phyloP scores from a whole-genome alignment of 2,113 vertebrate genomes.

The Microcebus griseorufus region DNA sequence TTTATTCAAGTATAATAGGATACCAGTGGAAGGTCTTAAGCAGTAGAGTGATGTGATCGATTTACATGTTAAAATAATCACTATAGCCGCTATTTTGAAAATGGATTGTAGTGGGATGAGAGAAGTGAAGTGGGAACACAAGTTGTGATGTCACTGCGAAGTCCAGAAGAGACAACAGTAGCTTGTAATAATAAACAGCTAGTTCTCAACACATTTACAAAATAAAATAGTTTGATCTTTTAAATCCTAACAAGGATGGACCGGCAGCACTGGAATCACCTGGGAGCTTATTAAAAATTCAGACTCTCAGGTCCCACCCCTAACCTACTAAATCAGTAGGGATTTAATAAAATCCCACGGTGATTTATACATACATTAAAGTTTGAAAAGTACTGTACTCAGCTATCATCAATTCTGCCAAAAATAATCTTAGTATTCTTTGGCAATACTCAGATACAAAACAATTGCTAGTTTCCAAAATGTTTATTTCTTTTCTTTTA shows the following conservation, averaged over 20 bases:
- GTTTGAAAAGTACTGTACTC: background rate
- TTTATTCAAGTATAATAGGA: background rate
- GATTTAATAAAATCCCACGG: background rate
- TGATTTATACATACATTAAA: background rate
- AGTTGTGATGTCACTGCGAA: background rate
- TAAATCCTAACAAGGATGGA: background rate
- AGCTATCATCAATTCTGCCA: background rate
- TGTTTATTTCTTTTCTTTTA: background rate
- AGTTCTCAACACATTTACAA: background rate
- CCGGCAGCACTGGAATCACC: background rate
- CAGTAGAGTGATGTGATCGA: background rate
- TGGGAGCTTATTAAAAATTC: background rate
- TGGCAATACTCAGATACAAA: background rate
- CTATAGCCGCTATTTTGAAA: background rate
- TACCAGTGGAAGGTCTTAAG: background rate
- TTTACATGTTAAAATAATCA: slow-evolving; percentile 5
- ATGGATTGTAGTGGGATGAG: background rate
- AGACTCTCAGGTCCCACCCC: background rate
- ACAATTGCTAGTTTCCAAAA: background rate
- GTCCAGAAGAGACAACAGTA: background rate
- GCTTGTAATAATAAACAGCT: background rate
- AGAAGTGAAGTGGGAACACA: background rate
- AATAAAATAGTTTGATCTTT: background rate
- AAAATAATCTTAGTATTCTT: background rate
- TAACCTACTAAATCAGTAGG: background rate